These are phyloP conservation scores for Urocynchramus pylzowi DNA, from an alignment of 2,113 vertebrate genomes.

Conservation along the genomic window DNA sequence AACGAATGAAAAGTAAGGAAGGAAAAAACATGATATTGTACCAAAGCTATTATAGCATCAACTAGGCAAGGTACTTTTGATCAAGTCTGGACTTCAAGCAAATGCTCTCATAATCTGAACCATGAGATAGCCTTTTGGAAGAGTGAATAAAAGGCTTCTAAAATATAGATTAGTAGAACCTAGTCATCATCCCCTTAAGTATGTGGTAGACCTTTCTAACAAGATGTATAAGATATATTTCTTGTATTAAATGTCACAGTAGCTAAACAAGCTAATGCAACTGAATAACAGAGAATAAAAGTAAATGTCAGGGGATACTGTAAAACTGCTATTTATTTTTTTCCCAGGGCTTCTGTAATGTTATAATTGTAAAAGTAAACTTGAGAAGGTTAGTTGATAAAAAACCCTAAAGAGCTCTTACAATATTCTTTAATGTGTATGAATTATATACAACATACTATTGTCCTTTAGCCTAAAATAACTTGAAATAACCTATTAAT, in stretches of 20 bases:
- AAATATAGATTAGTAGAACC: slow-evolving; percentile 30
- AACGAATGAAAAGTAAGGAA: slow-evolving; percentile 20
- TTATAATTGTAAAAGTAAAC: slow-evolving; percentile 53
- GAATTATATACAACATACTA: not conserved
- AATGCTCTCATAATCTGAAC: slow-evolving; percentile 32
- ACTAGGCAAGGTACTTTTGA: not conserved
- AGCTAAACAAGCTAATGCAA: slow-evolving; percentile 63
- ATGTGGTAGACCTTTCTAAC: slow-evolving; percentile 43
- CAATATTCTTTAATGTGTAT: not conserved
- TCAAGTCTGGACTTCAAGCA: slow-evolving; percentile 14
- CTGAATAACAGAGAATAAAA: slow-evolving; percentile 63
- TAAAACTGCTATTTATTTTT: slow-evolving; percentile 52
- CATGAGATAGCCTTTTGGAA: slow-evolving; percentile 21
- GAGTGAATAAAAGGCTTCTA: slow-evolving; percentile 45
- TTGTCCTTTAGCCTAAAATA: not conserved
- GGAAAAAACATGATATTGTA: not conserved
- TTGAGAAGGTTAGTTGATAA: slow-evolving; percentile 22
- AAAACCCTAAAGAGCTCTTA: not conserved
- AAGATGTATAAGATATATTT: slow-evolving; percentile 22
- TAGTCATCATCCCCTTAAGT: slow-evolving; percentile 49
- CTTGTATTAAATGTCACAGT: slow-evolving; percentile 61
- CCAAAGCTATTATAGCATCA: slow-evolving; percentile 19
- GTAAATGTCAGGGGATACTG: slow-evolving; percentile 44
- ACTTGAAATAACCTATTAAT: not conserved
- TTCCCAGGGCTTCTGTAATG: slow-evolving; percentile 18